A percentile compares a stretch with the other conserved stretches of the same genome.
These are phyloP conservation scores for Hydrotaea diabolus DNA, from an alignment of 2,888 invertebrate species.

Conservation along the genomic window DNA sequence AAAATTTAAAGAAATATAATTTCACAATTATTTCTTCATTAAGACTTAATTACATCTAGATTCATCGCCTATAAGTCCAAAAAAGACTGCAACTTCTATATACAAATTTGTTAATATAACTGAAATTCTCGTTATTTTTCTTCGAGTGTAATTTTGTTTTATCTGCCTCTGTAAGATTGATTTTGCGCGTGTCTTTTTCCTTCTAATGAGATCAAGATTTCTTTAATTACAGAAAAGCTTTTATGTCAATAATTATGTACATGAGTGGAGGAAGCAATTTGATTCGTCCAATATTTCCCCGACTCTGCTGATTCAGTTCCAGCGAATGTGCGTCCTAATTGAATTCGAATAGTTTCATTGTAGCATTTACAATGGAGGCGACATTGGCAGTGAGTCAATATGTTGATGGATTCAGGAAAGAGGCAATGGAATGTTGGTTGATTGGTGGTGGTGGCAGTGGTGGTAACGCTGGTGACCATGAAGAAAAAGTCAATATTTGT, in stretches of 20 bases:
- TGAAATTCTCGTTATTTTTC: neutral
- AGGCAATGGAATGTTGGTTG: neutral
- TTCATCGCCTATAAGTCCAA: too few relatives aligned
- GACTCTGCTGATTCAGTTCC: neutral
- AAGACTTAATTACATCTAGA: too few relatives aligned
- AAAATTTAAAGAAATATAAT: too few relatives aligned
- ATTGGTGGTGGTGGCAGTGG: neutral
- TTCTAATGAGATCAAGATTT: neutral
- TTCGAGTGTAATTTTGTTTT: neutral
- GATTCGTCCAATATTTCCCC: neutral
- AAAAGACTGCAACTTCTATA: too few relatives aligned
- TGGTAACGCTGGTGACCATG: neutral
- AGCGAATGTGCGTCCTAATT: neutral
- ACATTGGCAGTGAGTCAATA: neutral
- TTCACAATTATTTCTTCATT: too few relatives aligned
- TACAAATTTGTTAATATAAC: too few relatives aligned
- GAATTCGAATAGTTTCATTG: neutral
- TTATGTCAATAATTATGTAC: conserved; percentile 18
- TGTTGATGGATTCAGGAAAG: neutral
- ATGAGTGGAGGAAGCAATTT: conserved; percentile 13
- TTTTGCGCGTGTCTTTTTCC: neutral
- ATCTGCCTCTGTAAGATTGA: too few relatives aligned
- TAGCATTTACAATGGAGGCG: neutral
- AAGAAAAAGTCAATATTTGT: conserved; percentile 13
- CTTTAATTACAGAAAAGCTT: conserved; percentile 12